Base-by-base conservation (phyloP, 2,113 vertebrate genomes). In the Antennarius striatus region DNA sequence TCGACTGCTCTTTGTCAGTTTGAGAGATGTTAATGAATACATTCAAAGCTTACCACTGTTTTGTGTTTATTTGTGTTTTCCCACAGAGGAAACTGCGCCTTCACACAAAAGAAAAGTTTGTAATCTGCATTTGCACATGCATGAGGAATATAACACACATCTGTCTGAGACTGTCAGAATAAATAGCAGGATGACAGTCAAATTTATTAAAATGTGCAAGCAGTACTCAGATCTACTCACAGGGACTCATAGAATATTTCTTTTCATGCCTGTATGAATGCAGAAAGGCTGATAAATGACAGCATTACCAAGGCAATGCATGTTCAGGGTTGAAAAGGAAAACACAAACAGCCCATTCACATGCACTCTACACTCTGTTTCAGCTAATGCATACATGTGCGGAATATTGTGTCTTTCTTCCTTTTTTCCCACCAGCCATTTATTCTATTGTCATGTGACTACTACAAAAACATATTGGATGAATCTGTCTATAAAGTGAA, bases 21-120 rank as follows among this genome's bases (percentile, higher is more conserved):
- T 79, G 73, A 82, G 61, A 68, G 78, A 73, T 71, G 53, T 64
- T 73, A 67, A 84, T 79, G 78, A 88, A 86, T 83, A 69, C 56
- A 73, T 74, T 70, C 66, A 60, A 36, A 63, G 63, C 58, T 60
- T 65, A 78, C 36, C 64, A 55, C 59, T 22, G 43, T 32, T 73
- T 69, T 45, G 11, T 56, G 66, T 85, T 61, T 54, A 28, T 60
- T 64, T 76, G 42, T 60, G 56, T 47, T 68, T 50, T 56, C 45
- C 32, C 14, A 46, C 46, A 60, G 51, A 56, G 52, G 15, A 59
- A 68, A 80, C 60, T 9, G 56, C 42, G 59, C 13, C 42, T n/a
- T 28, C 16, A 43, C 1, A 4, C 40, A 42, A 55, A 45, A 58
- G 29, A 50, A 6, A 1, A 30, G 16, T 69, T 29, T 62, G 39